A percentile compares a stretch with the other conserved stretches of the same genome.
phyloP scores from a whole-genome alignment of 2,888 invertebrate species.

The Drosophila diplacantha region DNA sequence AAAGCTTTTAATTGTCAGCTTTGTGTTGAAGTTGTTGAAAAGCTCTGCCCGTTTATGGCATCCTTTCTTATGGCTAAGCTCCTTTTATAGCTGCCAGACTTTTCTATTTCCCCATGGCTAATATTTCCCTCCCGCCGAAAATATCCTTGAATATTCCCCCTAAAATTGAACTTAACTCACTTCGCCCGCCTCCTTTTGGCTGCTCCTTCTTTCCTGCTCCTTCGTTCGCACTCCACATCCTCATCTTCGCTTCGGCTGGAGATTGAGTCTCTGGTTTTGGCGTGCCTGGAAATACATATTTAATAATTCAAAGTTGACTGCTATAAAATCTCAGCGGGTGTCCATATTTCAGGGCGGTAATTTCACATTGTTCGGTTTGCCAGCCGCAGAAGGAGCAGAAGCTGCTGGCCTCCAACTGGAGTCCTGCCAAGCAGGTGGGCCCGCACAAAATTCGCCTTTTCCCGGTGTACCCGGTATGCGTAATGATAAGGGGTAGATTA shows the following conservation, averaged over 20 bases:
- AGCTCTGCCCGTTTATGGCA: conserved; percentile 49
- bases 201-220: conserved; percentile 8
- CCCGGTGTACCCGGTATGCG: conserved; percentile 12
- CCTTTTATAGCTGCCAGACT: conserved; percentile 14
- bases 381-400: conserved; percentile 16
- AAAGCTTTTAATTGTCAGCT: conserved; percentile 16
- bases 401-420: conserved; percentile 24
- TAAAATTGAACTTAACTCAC: conserved; percentile 29
- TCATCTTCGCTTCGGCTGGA: conserved; percentile 9
- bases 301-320: conserved; percentile 71
- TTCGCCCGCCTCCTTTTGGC: conserved; percentile 1
- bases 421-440: conserved; percentile 48
- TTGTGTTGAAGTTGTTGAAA: background rate
- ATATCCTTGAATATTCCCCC: conserved; percentile 9
- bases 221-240: conserved; percentile 1
- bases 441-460: conserved; percentile 28
- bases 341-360: conserved; percentile 63
- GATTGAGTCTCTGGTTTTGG: conserved; percentile 54
- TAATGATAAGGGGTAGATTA: conserved; percentile 4
- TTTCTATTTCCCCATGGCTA: conserved; percentile 3
- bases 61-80: conserved; percentile 23
- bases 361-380: conserved; percentile 61
- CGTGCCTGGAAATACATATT: conserved; percentile 63
- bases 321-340: conserved; percentile 70
- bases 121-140: conserved; percentile 14